phyloP scores from a whole-genome alignment of 2,888 invertebrate species.

The Celastrina argiolus region DNA sequence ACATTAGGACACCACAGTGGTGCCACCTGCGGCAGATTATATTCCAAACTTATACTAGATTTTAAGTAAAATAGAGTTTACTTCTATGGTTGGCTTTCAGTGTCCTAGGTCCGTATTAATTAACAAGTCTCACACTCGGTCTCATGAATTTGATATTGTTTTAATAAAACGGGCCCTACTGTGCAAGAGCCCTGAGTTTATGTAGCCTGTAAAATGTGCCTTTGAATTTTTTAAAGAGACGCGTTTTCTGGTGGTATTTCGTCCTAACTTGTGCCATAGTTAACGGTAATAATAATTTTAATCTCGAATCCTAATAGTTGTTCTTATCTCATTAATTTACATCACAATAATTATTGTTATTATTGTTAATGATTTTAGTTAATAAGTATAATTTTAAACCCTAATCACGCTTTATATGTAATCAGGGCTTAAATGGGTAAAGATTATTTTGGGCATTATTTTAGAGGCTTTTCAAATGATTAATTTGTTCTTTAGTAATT shows the following conservation, averaged over 20 bases:
- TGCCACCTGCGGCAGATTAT: no score
- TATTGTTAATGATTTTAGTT: background rate
- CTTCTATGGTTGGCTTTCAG: background rate
- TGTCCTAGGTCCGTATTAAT: no score
- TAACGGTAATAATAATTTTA: background rate
- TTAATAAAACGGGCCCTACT: no score
- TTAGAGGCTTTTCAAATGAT: background rate
- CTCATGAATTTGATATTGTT: no score
- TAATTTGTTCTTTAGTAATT: background rate
- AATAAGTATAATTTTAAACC: background rate
- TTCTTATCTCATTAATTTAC: background rate
- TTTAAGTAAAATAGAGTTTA: background rate
- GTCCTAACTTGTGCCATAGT: conserved; percentile 5
- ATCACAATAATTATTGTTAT: background rate
- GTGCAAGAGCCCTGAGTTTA: background rate
- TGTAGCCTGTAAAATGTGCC: background rate
- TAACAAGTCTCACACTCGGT: no score
- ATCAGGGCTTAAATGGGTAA: background rate
- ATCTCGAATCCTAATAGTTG: background rate
- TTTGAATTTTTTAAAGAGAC: background rate
- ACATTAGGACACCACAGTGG: no score
- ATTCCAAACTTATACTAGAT: no score
- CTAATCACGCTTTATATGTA: no score
- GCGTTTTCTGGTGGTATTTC: background rate
- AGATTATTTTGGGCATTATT: background rate